These are phyloP conservation scores for Anas platyrhynchos DNA, from an alignment of 2,113 vertebrate genomes.

Conservation along the genomic window DNA sequence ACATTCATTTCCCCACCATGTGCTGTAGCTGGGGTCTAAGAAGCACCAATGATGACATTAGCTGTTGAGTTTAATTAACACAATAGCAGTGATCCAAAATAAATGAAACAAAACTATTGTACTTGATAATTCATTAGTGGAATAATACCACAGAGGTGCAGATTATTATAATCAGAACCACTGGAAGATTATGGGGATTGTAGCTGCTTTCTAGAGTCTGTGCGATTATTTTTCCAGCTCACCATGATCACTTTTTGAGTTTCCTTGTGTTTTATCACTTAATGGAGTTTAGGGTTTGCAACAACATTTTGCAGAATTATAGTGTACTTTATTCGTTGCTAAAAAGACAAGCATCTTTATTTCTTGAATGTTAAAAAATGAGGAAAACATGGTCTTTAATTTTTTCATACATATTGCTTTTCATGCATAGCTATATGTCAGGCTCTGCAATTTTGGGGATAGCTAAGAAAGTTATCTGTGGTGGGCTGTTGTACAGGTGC, in stretches of 20 bases:
- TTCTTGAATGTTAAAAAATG: background rate
- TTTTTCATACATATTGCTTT: background rate
- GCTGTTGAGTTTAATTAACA: conserved; percentile 51
- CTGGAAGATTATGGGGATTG: conserved; percentile 28
- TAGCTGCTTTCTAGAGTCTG: background rate
- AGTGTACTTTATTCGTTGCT: background rate
- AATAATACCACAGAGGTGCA: background rate
- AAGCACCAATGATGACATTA: background rate
- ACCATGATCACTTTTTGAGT: background rate
- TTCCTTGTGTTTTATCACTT: background rate
- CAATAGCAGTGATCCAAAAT: conserved; percentile 57
- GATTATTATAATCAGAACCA: conserved; percentile 44
- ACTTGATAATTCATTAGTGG: conserved; percentile 30
- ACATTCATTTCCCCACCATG: background rate
- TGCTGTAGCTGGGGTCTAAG: background rate
- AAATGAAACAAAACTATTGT: conserved; percentile 44
- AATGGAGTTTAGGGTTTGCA: background rate
- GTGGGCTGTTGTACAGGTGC: background rate
- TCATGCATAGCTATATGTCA: background rate
- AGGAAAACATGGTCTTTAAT: rapidly evolving
- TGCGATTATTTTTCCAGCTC: conserved; percentile 19
- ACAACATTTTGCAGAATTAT: background rate
- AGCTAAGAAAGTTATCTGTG: background rate
- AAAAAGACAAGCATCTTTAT: background rate
- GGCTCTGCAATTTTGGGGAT: background rate